A percentile compares a stretch with the other conserved stretches of the same genome.
phyloP scores from a whole-genome alignment of 2,888 invertebrate species.

The Xylocampa areola region DNA sequence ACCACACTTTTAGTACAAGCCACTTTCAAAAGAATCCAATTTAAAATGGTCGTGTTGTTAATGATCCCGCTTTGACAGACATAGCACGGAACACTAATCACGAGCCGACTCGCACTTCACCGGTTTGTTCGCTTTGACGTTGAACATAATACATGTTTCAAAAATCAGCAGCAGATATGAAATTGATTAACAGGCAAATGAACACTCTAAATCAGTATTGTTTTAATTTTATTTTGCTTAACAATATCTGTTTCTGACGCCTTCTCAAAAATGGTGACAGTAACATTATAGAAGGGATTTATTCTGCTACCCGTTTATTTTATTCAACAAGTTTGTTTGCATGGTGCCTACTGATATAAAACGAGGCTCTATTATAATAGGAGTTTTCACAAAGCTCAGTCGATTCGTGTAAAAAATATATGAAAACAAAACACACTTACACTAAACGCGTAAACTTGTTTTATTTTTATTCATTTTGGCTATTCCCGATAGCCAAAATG shows the following conservation, averaged over 20 bases:
- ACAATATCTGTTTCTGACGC: background rate
- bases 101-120: conserved; percentile 3
- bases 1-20: background rate
- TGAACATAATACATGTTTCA: conserved; percentile 3
- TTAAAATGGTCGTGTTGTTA: conserved; percentile 6
- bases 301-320: too few species aligned
- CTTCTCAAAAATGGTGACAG: too few species aligned
- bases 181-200: conserved; percentile 3
- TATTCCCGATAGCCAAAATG: too few species aligned
- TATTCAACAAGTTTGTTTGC: too few species aligned
- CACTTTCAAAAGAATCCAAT: conserved; percentile 1
- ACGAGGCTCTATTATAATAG: too few species aligned
- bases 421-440: too few species aligned
- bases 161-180: conserved; percentile 2
- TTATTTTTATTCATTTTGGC: too few species aligned
- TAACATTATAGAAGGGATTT: too few species aligned
- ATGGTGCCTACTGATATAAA: too few species aligned
- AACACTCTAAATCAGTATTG: background rate
- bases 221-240: background rate
- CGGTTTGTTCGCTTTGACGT: conserved; percentile 11
- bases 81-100: conserved; percentile 7
- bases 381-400: too few species aligned
- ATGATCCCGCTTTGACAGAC: conserved; percentile 9
- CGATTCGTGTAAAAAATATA: too few species aligned
- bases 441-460: too few species aligned